Percentiles rank a stretch among this genome's conserved stretches.
Evolutionary conservation across 2,113 vertebrate species (phyloP).

Genomic region (Pseudorasbora parva): DNA sequence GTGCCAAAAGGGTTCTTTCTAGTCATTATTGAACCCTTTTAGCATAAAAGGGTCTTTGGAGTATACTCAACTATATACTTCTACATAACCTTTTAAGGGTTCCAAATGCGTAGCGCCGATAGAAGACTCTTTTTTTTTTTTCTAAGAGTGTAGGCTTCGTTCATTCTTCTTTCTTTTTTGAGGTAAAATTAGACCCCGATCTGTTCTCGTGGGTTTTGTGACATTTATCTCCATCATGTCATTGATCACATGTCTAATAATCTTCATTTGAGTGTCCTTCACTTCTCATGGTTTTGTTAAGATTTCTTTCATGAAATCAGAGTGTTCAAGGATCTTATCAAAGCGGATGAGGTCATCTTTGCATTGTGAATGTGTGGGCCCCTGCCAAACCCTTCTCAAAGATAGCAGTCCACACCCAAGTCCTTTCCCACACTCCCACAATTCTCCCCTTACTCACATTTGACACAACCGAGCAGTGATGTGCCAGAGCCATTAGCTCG

Average conservation of each 20-base stretch:
- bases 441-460: constrained; percentile 2
- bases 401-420: constrained; percentile 23
- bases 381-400: not conserved
- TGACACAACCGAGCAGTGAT: not conserved
- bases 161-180: not conserved
- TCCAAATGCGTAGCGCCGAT: too few relatives aligned
- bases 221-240: not conserved
- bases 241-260: not conserved
- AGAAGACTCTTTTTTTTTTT: too few relatives aligned
- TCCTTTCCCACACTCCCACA: constrained; percentile 32
- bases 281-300: not conserved
- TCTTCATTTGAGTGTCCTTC: not conserved
- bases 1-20: too few relatives aligned
- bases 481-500: not conserved
- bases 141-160: not conserved
- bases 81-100: too few relatives aligned
- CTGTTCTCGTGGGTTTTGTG: not conserved
- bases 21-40: too few relatives aligned
- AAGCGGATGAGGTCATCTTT: not conserved
- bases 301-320: constrained; percentile 6
- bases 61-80: too few relatives aligned
- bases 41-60: too few relatives aligned
- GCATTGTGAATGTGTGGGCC: constrained; percentile 14
- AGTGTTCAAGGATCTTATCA: constrained; percentile 9
- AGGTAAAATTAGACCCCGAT: not conserved